These are phyloP conservation scores for Phrynocephalus vlangalii DNA, from an alignment of 2,797 vertebrate genomes.

Conservation along the genomic window DNA sequence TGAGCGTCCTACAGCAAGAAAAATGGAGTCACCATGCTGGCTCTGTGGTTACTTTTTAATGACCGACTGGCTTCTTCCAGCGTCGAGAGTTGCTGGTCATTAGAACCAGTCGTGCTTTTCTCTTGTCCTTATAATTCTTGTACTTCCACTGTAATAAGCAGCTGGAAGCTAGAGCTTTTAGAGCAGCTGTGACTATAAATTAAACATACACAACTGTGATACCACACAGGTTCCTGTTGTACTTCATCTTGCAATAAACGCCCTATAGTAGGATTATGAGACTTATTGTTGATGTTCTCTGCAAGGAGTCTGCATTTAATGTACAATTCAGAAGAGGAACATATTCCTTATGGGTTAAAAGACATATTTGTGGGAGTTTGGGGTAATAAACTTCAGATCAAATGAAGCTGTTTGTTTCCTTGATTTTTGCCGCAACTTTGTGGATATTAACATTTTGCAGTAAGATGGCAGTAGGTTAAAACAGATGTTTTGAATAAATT, in stretches of 20 bases:
- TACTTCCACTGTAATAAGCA: background rate
- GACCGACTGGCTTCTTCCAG: background rate
- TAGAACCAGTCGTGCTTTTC: background rate
- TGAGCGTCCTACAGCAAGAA: background rate
- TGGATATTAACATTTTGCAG: slow-evolving; percentile 29
- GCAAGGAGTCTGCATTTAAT: slow-evolving; percentile 28
- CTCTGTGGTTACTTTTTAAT: background rate
- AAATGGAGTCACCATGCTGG: background rate
- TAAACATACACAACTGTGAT: background rate
- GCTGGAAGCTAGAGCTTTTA: background rate
- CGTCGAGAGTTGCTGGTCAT: background rate
- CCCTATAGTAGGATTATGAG: background rate
- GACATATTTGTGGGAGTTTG: background rate
- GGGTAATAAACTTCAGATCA: slow-evolving; percentile 16
- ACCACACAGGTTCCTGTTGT: background rate
- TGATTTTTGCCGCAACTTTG: background rate
- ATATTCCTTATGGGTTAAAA: slow-evolving; percentile 25
- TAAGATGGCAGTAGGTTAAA: slow-evolving; percentile 4
- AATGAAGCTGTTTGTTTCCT: slow-evolving; percentile 23
- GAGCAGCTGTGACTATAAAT: slow-evolving; percentile 5
- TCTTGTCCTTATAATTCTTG: background rate
- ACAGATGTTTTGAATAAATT: slow-evolving; percentile 33
- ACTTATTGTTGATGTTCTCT: slow-evolving; percentile 26
- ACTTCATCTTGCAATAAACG: slow-evolving; percentile 28
- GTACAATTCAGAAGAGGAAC: slow-evolving; percentile 4